Evolutionary conservation across 1,140 invertebrate species (phyloP), one percentile per base, ranked within the genome.

Genomic region (Proales similis): DNA sequence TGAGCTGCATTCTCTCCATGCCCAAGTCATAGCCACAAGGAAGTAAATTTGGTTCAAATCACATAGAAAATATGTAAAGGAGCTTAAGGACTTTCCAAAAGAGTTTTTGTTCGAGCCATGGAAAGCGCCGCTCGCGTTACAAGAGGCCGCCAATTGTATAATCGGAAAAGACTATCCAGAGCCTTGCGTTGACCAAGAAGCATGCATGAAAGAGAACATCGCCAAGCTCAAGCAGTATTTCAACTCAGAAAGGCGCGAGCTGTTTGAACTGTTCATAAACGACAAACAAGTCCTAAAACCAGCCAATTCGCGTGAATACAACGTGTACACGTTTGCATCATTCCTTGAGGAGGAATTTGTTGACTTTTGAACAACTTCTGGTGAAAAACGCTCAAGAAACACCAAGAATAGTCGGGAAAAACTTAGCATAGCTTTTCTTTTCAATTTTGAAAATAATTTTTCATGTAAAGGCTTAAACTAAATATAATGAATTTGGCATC

Each of bases 51-150:
- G 12, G 3, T 45, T 45, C 26, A 12, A 45, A 9, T 20, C 61
- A 2, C 65, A 62, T 53, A 78, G 75, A 38, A 72, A 74, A 14
- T 79, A 78, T 67, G 64, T 79, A 4, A 75, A 77, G 19, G 71
- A 74, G 27, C 63, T 79, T 39, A 73, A 72, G 53, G 69, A 73
- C 22, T 71, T 75, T 67, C 74, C 76, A 17, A 39, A 74, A 24
- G 70, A 73, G 62, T 79, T 76, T 53, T 67, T 79, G 38, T 79
- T 76, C 70, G 74, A 78, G 63, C 78, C 78, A 0, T 79, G 77
- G 77, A 76, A 74, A 65, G 77, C 78, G 14, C 76, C 78, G 3
- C 47, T 67, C 9, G 66, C 67, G 17, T 65, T 79, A 5, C 77
- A 79, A 65, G 66, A 75, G 49, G 69, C 71, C 39, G 71, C 70